phyloP scores from a whole-genome alignment of 2,888 invertebrate species.

The Trichacis sp. region DNA sequence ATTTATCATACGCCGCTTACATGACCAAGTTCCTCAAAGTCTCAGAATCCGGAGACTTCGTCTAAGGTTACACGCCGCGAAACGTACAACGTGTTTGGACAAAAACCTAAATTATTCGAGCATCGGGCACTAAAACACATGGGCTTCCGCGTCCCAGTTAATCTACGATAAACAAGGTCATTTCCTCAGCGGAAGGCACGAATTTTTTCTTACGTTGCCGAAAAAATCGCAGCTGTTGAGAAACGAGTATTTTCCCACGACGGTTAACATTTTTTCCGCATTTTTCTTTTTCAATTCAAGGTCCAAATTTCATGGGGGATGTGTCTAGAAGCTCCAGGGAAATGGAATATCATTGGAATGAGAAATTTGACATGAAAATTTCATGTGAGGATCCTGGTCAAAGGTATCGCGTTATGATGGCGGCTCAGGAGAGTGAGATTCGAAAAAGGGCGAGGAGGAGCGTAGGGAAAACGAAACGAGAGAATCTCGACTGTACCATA shows the following conservation, averaged over 20 bases:
- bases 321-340: constrained; percentile 3
- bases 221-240: too few relatives aligned
- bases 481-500: constrained; percentile 26
- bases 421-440: constrained; percentile 57
- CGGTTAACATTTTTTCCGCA: too few relatives aligned
- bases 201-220: background rate
- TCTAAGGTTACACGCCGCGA: too few relatives aligned
- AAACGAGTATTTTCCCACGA: too few relatives aligned
- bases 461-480: constrained; percentile 55
- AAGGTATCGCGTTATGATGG: constrained; percentile 56
- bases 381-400: constrained; percentile 39
- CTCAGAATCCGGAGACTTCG: too few relatives aligned
- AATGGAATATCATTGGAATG: constrained; percentile 1
- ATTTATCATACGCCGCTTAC: constrained; percentile 30
- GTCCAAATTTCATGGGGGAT: constrained; percentile 13
- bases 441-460: constrained; percentile 57
- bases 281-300: too few relatives aligned
- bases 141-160: too few relatives aligned
- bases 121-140: too few relatives aligned
- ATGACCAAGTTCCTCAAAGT: constrained; percentile 15
- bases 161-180: too few relatives aligned
- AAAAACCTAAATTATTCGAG: too few relatives aligned
- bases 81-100: too few relatives aligned
- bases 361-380: constrained; percentile 34
- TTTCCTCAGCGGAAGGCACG: too few relatives aligned